These are phyloP conservation scores for Ectropis crepuscularia DNA, from an alignment of 2,888 invertebrate species.

Conservation along the genomic window DNA sequence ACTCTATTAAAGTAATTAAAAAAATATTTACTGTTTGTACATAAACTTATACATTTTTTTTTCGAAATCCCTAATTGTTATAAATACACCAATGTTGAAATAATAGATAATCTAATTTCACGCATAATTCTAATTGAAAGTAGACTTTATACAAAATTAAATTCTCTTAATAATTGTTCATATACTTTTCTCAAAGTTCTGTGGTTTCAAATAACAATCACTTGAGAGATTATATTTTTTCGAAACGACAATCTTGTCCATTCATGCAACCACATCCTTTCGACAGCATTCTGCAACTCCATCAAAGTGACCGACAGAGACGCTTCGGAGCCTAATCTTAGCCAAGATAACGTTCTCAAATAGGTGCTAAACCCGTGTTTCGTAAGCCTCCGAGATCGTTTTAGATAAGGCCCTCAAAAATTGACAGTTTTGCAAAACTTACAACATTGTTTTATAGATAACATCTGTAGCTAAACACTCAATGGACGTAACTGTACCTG, in stretches of 20 bases:
- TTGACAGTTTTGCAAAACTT: conserved; percentile 68
- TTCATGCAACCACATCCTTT: conserved; percentile 29
- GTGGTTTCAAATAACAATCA: neutral
- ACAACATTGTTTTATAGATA: conserved; percentile 79
- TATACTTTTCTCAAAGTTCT: too few relatives aligned
- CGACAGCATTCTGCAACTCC: conserved; percentile 23
- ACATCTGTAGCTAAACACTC: conserved; percentile 71
- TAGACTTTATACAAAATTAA: too few relatives aligned
- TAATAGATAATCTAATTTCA: too few relatives aligned
- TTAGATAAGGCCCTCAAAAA: conserved; percentile 49
- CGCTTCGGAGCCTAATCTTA: conserved; percentile 28
- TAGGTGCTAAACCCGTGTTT: conserved; percentile 48
- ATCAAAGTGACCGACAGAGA: conserved; percentile 40
- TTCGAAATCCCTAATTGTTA: too few relatives aligned
- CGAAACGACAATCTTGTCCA: neutral
- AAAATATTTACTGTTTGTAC: too few relatives aligned
- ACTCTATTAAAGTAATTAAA: too few relatives aligned
- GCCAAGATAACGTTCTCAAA: conserved; percentile 45
- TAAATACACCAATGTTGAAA: too few relatives aligned
- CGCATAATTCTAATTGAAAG: too few relatives aligned
- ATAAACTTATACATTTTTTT: too few relatives aligned
- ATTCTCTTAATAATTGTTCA: too few relatives aligned
- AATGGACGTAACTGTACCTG: conserved; percentile 81
- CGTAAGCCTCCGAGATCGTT: conserved; percentile 35
- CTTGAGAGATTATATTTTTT: conserved; percentile 2